Conservation (phyloP, 2,113 vertebrate genomes). For the Malaclemys terrapin region DNA sequence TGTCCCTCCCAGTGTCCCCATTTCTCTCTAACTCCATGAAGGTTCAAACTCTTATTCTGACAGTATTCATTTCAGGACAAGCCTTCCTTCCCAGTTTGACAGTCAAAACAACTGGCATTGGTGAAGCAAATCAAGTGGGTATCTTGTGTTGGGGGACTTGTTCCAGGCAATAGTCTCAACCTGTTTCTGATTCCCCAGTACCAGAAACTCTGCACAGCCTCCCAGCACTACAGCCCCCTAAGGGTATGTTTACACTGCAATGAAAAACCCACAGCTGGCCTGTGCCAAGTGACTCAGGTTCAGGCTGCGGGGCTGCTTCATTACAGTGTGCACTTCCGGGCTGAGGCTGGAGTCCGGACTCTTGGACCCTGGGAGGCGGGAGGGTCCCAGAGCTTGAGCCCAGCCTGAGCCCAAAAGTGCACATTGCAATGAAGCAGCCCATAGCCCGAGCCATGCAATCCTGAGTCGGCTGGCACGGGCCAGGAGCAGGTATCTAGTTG, state of each 20-base stretch:
- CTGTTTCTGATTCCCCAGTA: no score
- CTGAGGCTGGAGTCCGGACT: neutral
- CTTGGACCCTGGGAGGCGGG: no score
- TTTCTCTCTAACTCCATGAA: neutral
- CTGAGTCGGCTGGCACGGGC: neutral
- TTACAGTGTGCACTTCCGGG: neutral
- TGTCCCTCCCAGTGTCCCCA: neutral
- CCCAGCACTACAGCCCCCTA: neutral
- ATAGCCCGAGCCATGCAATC: neutral
- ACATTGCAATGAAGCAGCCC: neutral
- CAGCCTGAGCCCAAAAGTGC: neutral
- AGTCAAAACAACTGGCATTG: neutral
- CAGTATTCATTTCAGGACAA: neutral
- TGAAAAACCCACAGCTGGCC: neutral
- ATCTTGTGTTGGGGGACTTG: no score
- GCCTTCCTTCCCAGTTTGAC: neutral
- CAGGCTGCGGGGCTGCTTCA: neutral
- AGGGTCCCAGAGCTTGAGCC: neutral
- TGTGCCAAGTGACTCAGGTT: neutral
- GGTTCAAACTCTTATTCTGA: neutral
- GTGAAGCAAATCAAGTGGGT: neutral
- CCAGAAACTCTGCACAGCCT: neutral
- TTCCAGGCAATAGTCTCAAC: no score
- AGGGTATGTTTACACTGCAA: neutral
- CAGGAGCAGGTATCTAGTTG: neutral